Conservation (phyloP, 2,113 vertebrate species). For the Camarhynchus parvulus region DNA sequence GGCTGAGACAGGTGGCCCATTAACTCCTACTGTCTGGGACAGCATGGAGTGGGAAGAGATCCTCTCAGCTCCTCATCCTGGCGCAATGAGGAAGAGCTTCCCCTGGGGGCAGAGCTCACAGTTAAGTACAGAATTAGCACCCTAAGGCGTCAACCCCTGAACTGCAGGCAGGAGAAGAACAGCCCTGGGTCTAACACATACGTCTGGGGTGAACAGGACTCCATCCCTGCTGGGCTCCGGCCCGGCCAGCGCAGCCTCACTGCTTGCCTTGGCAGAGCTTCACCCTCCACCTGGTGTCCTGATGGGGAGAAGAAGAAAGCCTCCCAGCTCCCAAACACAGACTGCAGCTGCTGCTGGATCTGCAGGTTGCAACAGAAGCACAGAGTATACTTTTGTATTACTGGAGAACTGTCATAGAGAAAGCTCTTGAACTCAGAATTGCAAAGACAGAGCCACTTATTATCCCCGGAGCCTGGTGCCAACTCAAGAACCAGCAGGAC, state of each 20-base stretch:
- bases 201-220: accelerated
- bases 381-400: neutral
- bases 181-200: neutral
- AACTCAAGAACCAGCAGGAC: conserved; percentile 36
- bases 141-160: neutral
- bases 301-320: neutral
- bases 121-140: neutral
- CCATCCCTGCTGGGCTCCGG: neutral
- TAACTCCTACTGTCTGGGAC: neutral
- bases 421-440: neutral
- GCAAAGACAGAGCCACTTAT: neutral
- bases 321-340: neutral
- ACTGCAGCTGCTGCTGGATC: neutral
- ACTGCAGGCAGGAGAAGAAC: neutral
- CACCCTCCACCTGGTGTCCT: neutral
- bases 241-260: neutral
- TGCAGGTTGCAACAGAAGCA: neutral
- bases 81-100: neutral
- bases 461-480: neutral
- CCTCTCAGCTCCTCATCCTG: neutral
- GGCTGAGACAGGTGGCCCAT: neutral
- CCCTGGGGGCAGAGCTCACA: neutral
- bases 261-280: neutral
- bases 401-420: neutral
- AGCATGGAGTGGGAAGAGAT: neutral